Evolutionary conservation across 2,888 invertebrate species (phyloP).

Genomic region (Caenorhabditis sulstoni): DNA sequence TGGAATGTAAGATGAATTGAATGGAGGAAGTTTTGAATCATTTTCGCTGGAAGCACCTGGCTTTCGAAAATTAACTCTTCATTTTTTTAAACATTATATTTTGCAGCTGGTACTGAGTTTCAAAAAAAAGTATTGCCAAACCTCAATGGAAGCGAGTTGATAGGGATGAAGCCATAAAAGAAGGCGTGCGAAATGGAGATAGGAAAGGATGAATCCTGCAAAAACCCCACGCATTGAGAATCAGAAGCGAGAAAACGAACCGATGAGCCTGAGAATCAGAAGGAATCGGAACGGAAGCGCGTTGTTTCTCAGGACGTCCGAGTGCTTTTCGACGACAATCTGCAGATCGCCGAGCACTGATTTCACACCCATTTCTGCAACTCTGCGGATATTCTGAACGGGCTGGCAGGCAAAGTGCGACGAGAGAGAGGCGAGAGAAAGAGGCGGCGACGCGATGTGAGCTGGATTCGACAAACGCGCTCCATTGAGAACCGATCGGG

Average conservation of each 20-base stretch:
- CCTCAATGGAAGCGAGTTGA: conserved; percentile 66
- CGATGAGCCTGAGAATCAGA: conserved; percentile 57
- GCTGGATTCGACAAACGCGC: conserved; percentile 55
- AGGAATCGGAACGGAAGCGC: conserved; percentile 63
- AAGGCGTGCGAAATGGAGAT: conserved; percentile 46
- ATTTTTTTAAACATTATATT: no score
- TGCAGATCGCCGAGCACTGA: conserved; percentile 67
- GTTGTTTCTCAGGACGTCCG: conserved; percentile 66
- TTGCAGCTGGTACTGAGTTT: no score
- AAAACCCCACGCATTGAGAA: not conserved
- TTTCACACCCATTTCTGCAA: conserved; percentile 54
- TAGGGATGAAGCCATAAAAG: conserved; percentile 66
- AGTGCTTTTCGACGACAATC: conserved; percentile 67
- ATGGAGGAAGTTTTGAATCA: no score
- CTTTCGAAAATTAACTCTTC: no score
- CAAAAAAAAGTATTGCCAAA: no score
- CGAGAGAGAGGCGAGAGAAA: not conserved
- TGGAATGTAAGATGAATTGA: no score
- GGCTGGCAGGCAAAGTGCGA: not conserved
- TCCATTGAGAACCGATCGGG: conserved; percentile 26
- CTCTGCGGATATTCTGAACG: no score
- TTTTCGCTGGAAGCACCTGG: no score
- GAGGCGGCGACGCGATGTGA: conserved; percentile 23
- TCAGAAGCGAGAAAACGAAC: conserved; percentile 28
- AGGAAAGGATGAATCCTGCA: conserved; percentile 60